Evolutionary conservation across 2,888 invertebrate genomes (phyloP).

Genomic region (Heliconius charithonia): DNA sequence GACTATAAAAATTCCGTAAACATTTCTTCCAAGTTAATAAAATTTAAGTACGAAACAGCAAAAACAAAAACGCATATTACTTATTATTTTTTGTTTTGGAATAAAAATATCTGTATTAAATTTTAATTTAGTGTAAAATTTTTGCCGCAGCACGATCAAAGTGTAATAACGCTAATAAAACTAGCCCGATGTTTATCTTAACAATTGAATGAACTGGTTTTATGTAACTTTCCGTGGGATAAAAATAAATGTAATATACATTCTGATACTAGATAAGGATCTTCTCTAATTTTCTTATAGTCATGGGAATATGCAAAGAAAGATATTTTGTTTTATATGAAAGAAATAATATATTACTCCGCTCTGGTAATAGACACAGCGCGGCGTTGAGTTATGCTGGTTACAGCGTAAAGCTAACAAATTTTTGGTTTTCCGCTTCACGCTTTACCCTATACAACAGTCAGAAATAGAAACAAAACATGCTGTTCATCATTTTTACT

Average conservation of each 20-base stretch:
- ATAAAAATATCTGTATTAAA: background rate
- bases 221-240: slow-evolving; percentile 33
- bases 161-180: slow-evolving; percentile 33
- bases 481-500: no score
- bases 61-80: no score
- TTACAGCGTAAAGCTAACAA: background rate
- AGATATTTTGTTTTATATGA: background rate
- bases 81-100: background rate
- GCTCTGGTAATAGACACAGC: background rate
- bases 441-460: no score
- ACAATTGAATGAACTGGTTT: slow-evolving; percentile 41
- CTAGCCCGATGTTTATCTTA: slow-evolving; percentile 40
- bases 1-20: no score
- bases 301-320: no score
- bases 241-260: slow-evolving; percentile 14
- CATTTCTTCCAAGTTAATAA: no score
- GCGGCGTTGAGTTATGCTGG: background rate
- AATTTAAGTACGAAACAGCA: no score
- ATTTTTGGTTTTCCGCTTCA: no score
- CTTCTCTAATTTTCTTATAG: background rate
- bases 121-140: background rate
- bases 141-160: slow-evolving; percentile 19
- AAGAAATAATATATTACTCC: background rate
- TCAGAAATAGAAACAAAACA: no score
- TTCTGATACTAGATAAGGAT: background rate